Conservation (phyloP, 2,113 vertebrate genomes). For the Eclectus roratus region DNA sequence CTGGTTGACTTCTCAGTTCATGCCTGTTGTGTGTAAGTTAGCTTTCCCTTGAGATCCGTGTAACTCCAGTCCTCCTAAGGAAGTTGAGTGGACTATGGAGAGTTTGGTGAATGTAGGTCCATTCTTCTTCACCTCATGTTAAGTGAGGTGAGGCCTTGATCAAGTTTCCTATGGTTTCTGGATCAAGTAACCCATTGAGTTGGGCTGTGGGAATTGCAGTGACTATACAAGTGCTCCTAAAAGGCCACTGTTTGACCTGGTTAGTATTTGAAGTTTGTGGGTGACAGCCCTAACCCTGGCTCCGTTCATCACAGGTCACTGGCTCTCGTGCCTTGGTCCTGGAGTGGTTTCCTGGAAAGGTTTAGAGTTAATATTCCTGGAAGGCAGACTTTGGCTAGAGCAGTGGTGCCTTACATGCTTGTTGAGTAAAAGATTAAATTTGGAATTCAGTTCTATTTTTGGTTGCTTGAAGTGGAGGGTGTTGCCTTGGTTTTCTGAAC, state of each 20-base stretch:
- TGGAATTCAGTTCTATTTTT: constrained; percentile 1
- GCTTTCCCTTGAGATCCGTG: not conserved
- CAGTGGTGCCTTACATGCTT: not conserved
- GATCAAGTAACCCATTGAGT: not conserved
- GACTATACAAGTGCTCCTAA: not conserved
- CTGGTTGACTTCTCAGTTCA: not conserved
- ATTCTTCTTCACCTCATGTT: not conserved
- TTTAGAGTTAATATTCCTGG: not conserved
- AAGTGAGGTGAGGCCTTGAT: not conserved
- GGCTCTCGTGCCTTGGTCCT: not conserved
- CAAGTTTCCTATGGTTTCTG: not conserved
- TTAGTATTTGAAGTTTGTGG: not conserved
- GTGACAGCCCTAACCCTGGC: not conserved
- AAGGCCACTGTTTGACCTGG: not conserved
- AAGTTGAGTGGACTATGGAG: not conserved
- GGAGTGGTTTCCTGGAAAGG: not conserved
- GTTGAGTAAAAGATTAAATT: not conserved
- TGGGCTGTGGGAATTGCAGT: not conserved
- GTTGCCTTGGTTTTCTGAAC: constrained; percentile 11
- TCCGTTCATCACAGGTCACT: not conserved
- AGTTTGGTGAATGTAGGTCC: not conserved
- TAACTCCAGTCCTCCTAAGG: not conserved
- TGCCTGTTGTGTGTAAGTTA: not conserved
- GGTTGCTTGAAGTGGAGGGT: not conserved
- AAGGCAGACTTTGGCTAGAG: constrained; percentile 5